Evolutionary conservation across 2,888 invertebrate species (phyloP).

Genomic region (Vandiemenella viatica): DNA sequence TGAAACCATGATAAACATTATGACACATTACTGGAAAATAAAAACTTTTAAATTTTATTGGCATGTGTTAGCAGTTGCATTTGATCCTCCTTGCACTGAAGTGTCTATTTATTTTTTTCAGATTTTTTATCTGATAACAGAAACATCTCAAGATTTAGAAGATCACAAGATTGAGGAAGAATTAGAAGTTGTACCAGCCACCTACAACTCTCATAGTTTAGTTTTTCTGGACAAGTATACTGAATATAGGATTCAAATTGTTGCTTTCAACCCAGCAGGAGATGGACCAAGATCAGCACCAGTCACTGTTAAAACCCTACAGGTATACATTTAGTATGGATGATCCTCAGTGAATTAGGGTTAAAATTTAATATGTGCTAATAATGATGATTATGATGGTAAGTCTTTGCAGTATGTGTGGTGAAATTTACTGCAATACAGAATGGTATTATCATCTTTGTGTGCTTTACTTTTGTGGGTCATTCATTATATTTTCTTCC

Average conservation of each 20-base stretch:
- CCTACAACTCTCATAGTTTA: conserved; percentile 66
- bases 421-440: no score
- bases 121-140: conserved; percentile 77
- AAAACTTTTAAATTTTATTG: background rate
- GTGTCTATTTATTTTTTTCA: conserved; percentile 24
- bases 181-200: conserved; percentile 79
- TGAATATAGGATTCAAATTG: conserved; percentile 74
- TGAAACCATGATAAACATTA: no score
- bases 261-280: conserved; percentile 94
- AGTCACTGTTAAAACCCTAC: conserved; percentile 62
- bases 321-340: conserved; percentile 28
- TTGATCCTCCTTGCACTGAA: background rate
- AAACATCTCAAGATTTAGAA: conserved; percentile 62
- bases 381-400: no score
- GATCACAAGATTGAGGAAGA: conserved; percentile 67
- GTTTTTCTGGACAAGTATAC: conserved; percentile 86
- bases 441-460: no score
- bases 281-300: conserved; percentile 82
- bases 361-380: no score
- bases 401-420: no score
- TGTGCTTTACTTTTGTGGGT: no score
- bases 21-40: no score
- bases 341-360: no score
- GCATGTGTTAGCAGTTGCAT: conserved; percentile 1
- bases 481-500: no score